Base-by-base conservation (phyloP, 2,113 vertebrate genomes). In the Mohoua ochrocephala region DNA sequence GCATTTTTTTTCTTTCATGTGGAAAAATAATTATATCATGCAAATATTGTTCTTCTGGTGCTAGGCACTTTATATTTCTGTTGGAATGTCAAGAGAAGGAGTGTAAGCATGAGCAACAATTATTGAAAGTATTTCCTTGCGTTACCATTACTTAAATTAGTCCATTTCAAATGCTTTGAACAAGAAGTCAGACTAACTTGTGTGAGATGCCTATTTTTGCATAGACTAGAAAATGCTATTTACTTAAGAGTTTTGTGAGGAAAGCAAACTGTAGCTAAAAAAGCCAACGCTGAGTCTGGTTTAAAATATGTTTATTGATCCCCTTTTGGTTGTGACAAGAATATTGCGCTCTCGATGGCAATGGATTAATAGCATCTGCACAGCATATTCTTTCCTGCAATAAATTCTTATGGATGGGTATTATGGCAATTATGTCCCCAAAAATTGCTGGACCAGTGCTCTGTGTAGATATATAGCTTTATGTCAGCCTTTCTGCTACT, bases 91-190 rank as follows among this genome's bases (percentile, higher is more conserved):
- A 50, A 44, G 68, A 90, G 59, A 41, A 84, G 59, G 78, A 53
- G 86, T 27, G 37, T 96, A 93, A 92, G 92, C 85, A 84, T 30
- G 44, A 92, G 85, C 89, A 93, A 91, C 91, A 94, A 96, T 92
- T 96, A 95, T 22, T 67, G 67, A 22, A 89, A 81, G 50, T 82
- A 84, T 93, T 94, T 94, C 83, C 64, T 59, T 84, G 50, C 6
- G 1, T 96, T 97, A 96, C 88, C 37, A 83, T 97, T 97, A 91
- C 65, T 79, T 87, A 68, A 75, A 87, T 73, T 41, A 80, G 91
- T 91, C 76, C 39, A 35, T 95, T 97, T 97, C 96, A 96, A 97
- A 94, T 88, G 77, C 87, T 94, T 97, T 93, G 95, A 97, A 81
- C 73, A 93, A 93, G 75, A 97, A 97, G 69, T 87, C 84, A 90